Conservation (phyloP, 2,797 vertebrate species). For the Spinibarbus caldwelli region DNA sequence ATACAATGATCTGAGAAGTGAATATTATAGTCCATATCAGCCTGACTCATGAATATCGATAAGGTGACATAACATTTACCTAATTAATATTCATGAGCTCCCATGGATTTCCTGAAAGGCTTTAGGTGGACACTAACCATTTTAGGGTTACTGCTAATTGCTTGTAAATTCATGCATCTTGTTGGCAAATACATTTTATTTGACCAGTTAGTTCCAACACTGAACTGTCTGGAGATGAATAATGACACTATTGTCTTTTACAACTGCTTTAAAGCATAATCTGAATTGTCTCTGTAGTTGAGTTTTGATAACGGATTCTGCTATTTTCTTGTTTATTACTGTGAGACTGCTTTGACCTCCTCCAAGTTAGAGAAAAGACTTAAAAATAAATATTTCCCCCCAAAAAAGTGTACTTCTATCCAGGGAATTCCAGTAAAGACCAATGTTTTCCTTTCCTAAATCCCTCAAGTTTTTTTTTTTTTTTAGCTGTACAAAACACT, state of each 20-base stretch:
- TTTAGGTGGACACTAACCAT: background rate
- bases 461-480: constrained; percentile 34
- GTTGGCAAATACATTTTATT: background rate
- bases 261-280: too few species aligned
- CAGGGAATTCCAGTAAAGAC: background rate
- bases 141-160: background rate
- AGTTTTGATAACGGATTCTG: too few species aligned
- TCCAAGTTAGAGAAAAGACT: background rate
- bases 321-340: background rate
- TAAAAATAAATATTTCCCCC: background rate
- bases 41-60: background rate
- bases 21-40: background rate
- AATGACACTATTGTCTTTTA: background rate
- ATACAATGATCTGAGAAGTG: background rate
- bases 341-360: background rate
- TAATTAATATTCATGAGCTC: background rate
- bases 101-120: background rate
- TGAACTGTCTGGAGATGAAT: background rate
- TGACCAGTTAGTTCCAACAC: background rate
- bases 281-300: background rate
- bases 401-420: background rate
- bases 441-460: constrained; percentile 4
- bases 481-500: constrained; percentile 33
- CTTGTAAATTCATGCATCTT: background rate
- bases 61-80: background rate